A percentile compares a stretch with the other conserved stretches of the same genome.
These are phyloP conservation scores for Tanypteryx hageni DNA, from an alignment of 2,888 invertebrate genomes.

Conservation along the genomic window DNA sequence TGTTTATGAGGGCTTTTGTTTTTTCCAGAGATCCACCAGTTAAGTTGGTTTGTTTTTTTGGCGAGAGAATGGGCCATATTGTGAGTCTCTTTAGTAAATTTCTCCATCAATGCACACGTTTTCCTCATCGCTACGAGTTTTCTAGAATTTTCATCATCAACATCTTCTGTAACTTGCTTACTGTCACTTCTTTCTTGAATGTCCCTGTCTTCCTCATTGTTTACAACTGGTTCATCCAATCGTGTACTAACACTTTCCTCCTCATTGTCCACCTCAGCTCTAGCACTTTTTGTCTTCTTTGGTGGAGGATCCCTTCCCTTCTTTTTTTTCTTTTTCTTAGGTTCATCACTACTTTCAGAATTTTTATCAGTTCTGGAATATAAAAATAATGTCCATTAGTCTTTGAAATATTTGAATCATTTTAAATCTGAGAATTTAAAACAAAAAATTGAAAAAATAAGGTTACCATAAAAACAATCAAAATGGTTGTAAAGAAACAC, in stretches of 20 bases:
- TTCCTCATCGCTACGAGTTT: not conserved
- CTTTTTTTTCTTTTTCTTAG: slow-evolving; percentile 60
- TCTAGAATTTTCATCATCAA: slow-evolving; percentile 56
- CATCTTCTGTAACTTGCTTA: slow-evolving; percentile 67
- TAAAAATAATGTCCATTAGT: no score
- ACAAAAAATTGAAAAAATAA: no score
- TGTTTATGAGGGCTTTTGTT: not conserved
- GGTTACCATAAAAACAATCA: no score
- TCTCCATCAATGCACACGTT: not conserved
- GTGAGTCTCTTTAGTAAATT: not conserved
- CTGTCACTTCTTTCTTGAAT: not conserved
- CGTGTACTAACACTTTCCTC: slow-evolving; percentile 67
- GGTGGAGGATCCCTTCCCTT: not conserved
- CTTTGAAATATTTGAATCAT: no score
- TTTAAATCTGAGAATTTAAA: no score
- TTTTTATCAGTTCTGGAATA: no score
- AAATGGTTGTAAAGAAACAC: not conserved
- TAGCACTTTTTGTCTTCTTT: slow-evolving; percentile 69
- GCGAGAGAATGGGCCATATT: not conserved
- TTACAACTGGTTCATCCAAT: slow-evolving; percentile 63
- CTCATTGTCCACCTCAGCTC: slow-evolving; percentile 34
- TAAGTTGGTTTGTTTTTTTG: not conserved
- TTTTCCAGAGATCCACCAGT: not conserved
- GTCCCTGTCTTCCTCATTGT: slow-evolving; percentile 27
- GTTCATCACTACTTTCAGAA: not conserved